Evolutionary conservation across 35 echinoderm and acorn worm genomes (phyloP), one percentile per base, ranked within the genome.

Genomic region (Heliocidaris erythrogramma): DNA sequence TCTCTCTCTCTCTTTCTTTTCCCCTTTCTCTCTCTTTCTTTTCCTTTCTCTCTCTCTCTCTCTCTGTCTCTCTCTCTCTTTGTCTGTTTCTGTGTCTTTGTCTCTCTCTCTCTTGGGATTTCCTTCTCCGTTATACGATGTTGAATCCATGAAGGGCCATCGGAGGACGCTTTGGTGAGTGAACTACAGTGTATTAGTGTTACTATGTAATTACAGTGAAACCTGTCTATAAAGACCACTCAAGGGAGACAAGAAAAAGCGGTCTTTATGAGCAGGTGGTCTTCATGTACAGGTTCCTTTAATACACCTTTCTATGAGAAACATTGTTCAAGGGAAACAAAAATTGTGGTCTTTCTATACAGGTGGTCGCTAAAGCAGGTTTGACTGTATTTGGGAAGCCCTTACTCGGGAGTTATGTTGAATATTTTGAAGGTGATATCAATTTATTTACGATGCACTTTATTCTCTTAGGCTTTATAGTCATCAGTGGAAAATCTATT

Each of bases 131-230:
- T 84, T 4, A 84, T 84, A 4, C 4, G 14, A 18, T 84, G n/a
- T 29, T 29, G 14, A 42, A 47, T 17, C 30, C 29, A 89, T 90
- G 85, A 61, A 98, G 97, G 92, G 97, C 97, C 92, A 96, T 98
- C 71, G 97, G 97, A 69, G 97, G 97, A 60, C 93, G 96, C 32
- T 98, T 98, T 93, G 97, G 97, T 98, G 60, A 98, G 96, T n/a
- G n/a, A n/a, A n/a, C n/a, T n/a, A n/a, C n/a, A n/a, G n/a, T n/a
- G n/a, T n/a, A n/a, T n/a, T n/a, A n/a, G n/a, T n/a, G n/a, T n/a
- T n/a, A n/a, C n/a, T n/a, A n/a, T n/a, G n/a, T n/a, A n/a, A n/a
- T n/a, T n/a, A n/a, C n/a, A n/a, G n/a, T n/a, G n/a, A n/a, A n/a
- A n/a, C n/a, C n/a, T n/a, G n/a, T n/a, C n/a, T n/a, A n/a, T n/a